Evolutionary conservation across 1,140 invertebrate genomes (phyloP), one percentile per base, ranked within the genome.

Genomic region (Psix sp.): DNA sequence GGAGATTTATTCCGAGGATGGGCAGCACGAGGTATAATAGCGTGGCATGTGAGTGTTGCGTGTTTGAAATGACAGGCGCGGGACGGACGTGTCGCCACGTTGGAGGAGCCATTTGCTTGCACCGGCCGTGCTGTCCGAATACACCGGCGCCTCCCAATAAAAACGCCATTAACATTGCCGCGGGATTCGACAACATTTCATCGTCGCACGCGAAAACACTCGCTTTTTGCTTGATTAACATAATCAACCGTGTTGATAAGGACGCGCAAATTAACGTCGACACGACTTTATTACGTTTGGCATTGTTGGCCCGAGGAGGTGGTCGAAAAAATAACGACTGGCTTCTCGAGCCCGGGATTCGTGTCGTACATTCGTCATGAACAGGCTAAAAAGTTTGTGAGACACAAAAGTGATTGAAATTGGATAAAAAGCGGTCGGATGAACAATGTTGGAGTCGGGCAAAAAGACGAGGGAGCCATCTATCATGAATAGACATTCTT

Each of bases 41-140:
- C 52, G 63, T 80, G 74, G 77, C 80, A 76, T 81, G 82, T 76
- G 77, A 77, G 73, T 51, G 76, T 86, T 83, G 84, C 84, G 83
- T 85, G 83, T 80, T 74, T 60, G 16, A 75, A 83, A 78, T 83
- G 84, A 86, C 82, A 84, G 81, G 81, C 79, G 70, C 77, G 77
- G 72, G 79, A 82, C 83, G 83, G 78, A 77, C n/a, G 2, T 29
- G 2, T 29, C 21, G 4, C 21, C 9, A 4, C 9, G 4, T 24
- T 9, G 21, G 71, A 77, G 66, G 75, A 78, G 67, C 42, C 77
- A 66, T 75, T 81, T 81, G 63, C 74, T 78, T 67, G 63, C 71
- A 71, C 75, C 70, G 46, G 59, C 56, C 60, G 43, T 63, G 65
- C 54, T 67, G 70, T 63, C 49, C 48, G 48, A 70, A 60, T 70